These are phyloP conservation scores for Leptinotarsa haldemani DNA, from an alignment of 2,888 invertebrate genomes.

Conservation along the genomic window DNA sequence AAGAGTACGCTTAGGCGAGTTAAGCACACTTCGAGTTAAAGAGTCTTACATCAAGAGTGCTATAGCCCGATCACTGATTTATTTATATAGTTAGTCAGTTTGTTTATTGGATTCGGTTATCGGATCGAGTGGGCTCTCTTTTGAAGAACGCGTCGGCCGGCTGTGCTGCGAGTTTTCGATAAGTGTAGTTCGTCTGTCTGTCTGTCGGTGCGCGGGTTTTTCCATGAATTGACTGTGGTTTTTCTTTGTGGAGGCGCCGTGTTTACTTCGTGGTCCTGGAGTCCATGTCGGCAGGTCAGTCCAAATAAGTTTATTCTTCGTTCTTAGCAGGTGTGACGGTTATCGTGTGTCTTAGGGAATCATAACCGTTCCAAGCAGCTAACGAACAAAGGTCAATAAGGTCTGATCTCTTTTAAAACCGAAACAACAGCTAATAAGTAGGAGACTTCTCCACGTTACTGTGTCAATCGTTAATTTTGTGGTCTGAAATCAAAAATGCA, in stretches of 20 bases:
- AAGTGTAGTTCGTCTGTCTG: conserved; percentile 41
- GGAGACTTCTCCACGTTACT: too few species aligned
- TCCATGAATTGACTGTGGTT: conserved; percentile 43
- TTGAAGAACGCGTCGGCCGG: conserved; percentile 61
- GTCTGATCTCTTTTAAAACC: background rate
- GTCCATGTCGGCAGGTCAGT: conserved; percentile 64
- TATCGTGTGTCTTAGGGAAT: background rate
- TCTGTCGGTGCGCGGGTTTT: conserved; percentile 36
- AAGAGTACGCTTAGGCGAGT: conserved; percentile 68
- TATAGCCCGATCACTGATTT: conserved; percentile 68
- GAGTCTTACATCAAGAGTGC: conserved; percentile 68
- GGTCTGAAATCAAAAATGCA: too few species aligned
- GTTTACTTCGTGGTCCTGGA: conserved; percentile 59
- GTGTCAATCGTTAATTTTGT: too few species aligned
- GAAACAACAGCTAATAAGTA: background rate
- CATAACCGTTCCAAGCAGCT: background rate
- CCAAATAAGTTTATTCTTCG: background rate
- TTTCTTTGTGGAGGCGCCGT: conserved; percentile 43
- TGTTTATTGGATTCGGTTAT: conserved; percentile 68
- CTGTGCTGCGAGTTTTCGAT: conserved; percentile 51
- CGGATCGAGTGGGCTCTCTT: conserved; percentile 60
- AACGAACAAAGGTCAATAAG: background rate
- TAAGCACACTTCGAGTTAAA: conserved; percentile 68
- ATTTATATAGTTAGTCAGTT: conserved; percentile 69
- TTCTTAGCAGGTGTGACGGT: background rate